A percentile compares a stretch with the other conserved stretches of the same genome.
phyloP scores from a whole-genome alignment of 2,113 vertebrate genomes.

The Ceuthmochares aereus region DNA sequence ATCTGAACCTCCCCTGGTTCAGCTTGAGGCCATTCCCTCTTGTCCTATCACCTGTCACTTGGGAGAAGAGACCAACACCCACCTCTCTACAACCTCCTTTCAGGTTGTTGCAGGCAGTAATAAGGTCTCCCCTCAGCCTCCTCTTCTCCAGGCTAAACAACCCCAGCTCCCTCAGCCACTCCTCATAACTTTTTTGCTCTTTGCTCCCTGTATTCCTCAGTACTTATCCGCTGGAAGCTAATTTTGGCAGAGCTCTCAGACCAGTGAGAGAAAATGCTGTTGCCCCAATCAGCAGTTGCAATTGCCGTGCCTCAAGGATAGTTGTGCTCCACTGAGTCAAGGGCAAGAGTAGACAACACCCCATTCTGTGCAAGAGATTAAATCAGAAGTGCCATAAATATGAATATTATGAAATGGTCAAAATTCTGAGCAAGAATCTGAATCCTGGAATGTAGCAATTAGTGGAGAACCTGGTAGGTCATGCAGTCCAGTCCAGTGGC shows the following conservation, averaged over 20 bases:
- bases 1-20: too few relatives aligned
- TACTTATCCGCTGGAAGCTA: not conserved
- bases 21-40: too few relatives aligned
- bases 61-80: too few relatives aligned
- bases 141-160: too few relatives aligned
- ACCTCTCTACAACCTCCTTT: too few relatives aligned
- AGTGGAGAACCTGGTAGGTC: not conserved
- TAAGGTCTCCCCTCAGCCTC: too few relatives aligned
- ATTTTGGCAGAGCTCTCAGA: not conserved
- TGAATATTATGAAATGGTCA: not conserved
- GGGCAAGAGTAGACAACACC: not conserved
- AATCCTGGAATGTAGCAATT: not conserved
- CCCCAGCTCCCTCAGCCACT: too few relatives aligned
- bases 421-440: not conserved
- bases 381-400: not conserved
- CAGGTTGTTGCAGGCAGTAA: too few relatives aligned
- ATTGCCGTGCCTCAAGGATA: not conserved
- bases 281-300: not conserved
- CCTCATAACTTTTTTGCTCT: not conserved
- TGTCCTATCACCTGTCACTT: too few relatives aligned
- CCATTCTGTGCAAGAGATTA: not conserved
- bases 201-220: not conserved
- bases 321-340: not conserved
- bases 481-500: not conserved
- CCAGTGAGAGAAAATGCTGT: constrained; percentile 22